A percentile compares a stretch with the other conserved stretches of the same genome.
Evolutionary conservation across 2,113 vertebrate species (phyloP).

Genomic region (Poeciliopsis turrubarensis): DNA sequence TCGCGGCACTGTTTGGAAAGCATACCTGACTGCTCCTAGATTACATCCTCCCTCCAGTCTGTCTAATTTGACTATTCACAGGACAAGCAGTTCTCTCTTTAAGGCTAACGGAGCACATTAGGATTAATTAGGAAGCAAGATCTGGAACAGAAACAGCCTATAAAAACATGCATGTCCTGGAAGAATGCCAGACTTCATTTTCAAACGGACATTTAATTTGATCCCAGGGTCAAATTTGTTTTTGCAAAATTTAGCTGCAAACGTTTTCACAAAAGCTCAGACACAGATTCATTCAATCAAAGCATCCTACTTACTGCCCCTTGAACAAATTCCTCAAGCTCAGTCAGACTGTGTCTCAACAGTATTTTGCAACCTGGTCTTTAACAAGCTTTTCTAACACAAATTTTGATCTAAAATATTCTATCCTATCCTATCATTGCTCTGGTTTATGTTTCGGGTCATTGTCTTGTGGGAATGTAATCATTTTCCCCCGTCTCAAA

Average conservation of each 20-base stretch:
- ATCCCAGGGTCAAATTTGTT: slow-evolving; percentile 29
- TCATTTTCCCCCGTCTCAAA: not conserved
- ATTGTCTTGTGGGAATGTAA: not conserved
- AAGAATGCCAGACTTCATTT: slow-evolving; percentile 19
- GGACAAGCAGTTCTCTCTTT: slow-evolving; percentile 38
- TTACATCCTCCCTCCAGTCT: slow-evolving; percentile 57
- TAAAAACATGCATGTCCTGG: slow-evolving; percentile 22
- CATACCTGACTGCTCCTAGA: slow-evolving; percentile 70
- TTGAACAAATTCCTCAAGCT: not conserved
- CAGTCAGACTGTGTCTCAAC: not conserved
- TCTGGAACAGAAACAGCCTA: slow-evolving; percentile 35
- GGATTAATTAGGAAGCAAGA: slow-evolving; percentile 54
- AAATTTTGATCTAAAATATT: too few species aligned
- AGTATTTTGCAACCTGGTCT: not conserved
- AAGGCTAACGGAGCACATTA: slow-evolving; percentile 37
- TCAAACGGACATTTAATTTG: slow-evolving; percentile 29
- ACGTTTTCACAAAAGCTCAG: not conserved
- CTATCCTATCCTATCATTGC: too few species aligned
- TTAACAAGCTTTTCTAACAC: too few species aligned
- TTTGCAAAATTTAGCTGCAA: slow-evolving; percentile 37
- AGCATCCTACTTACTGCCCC: not conserved
- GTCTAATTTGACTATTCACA: slow-evolving; percentile 60
- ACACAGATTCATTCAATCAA: slow-evolving; percentile 15
- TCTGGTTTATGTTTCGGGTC: not conserved
- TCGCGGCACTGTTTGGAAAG: slow-evolving; percentile 43